Evolutionary conservation across 2,113 vertebrate genomes (phyloP), one percentile per base, ranked within the genome.

Genomic region (Lycocorax pyrrhopterus): DNA sequence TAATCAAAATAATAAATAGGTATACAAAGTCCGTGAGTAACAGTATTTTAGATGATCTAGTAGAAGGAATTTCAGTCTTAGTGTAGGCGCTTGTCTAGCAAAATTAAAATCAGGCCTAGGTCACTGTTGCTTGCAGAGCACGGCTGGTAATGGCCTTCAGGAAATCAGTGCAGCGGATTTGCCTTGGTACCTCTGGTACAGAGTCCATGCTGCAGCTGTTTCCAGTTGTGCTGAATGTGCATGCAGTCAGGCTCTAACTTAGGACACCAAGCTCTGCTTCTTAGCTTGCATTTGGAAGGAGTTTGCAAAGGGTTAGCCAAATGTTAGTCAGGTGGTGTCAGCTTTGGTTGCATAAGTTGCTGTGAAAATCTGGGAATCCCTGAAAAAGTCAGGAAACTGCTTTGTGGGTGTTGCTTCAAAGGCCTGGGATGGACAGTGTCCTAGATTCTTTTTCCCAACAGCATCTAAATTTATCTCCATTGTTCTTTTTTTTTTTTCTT

Each of bases 391-490:
- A 97, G 98, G 98, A 99, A 99, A 92, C 51, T 30, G 81, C 81
- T 89, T 84, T 77, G 90, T 97, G 98, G 98, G 98, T 17, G 97
- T 98, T 44, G 84, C 97, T 97, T 98, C 96, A 96, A 97, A 97
- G 94, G 72, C 66, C 95, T 96, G 96, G 87, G 97, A 98, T 98
- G 97, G 98, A 98, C 98, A 94, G 96, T 68, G 91, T 84, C 62
- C 97, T 95, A 96, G 94, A 97, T 97, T 98, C 97, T 97, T 98
- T 98, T 99, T 99, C 99, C 99, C 99, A 99, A 98, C 98, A 93
- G 97, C 92, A 92, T 98, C 99, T 99, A 99, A 98, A 99, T 98
- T 98, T 99, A 97, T 98, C 97, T 98, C 98, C 95, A 99, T 99
- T 99, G 99, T 99, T 98, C 96, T 92, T 84, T 91, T 97, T 89